Base-by-base conservation (phyloP, 23 tunicate species). In the Trididemnum miniatum region DNA sequence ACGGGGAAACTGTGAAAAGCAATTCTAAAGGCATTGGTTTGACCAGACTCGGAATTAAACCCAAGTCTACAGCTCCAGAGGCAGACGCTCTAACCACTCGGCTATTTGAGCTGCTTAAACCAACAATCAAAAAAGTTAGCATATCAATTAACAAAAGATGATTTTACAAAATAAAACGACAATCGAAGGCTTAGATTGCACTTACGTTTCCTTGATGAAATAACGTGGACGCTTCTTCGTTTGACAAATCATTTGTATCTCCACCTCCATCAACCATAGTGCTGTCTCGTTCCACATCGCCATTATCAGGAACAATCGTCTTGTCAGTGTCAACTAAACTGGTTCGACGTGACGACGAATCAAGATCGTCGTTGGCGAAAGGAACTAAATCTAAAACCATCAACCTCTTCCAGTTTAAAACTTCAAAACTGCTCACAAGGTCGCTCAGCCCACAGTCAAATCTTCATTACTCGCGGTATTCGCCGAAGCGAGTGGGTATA, bases 271-370 rank as follows among this genome's bases (percentile, higher is more conserved):
- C 60, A 36, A 12, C 33, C 2, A 2, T 15, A 15, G 35, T 9
- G 15, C 15, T 7, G 12, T 44, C 54, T 15, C 9, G 54, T 7
- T 44, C 54, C 54, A 7, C 54, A 44, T 9, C 54, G 9, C 9
- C 12, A 44, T 65, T 9, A 24, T 76, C 81, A 28, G 64, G 38
- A 2, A 67, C 66, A 2, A 86, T 2, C 72, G 90, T 86, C 34
- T 72, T 51, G 77, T 86, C 90, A 27, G 90, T 86, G 35, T 79
- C 90, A 22, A 86, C 72, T 33, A 86, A 32, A 52, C 90, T 85
- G n/a, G 81, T 4, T 1, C 65, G 80, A 0, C 87, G 87, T 20
- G 81, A 60, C 35, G 79, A 35, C 1, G 87, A 33, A 22, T 31
- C 67, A 22, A 62, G n/a, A 18, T 38, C 75, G 40, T 28, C 35